Evolutionary conservation across 2,113 vertebrate genomes (phyloP).

Genomic region (Rynchops niger): DNA sequence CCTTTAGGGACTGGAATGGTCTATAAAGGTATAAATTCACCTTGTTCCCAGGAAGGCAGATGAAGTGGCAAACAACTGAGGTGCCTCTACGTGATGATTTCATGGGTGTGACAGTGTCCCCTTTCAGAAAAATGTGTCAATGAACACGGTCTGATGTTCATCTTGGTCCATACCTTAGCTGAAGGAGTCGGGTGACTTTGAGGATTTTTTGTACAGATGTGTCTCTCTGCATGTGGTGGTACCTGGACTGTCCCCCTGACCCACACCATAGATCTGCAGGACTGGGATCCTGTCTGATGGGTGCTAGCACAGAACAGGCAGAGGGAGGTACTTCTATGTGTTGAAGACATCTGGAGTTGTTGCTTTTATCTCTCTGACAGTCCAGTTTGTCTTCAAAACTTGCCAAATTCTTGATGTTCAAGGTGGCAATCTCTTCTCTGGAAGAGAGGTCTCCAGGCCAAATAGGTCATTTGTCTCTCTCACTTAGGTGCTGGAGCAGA

Average conservation of each 20-base stretch:
- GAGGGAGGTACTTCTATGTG: neutral
- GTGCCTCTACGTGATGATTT: neutral
- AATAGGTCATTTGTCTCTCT: neutral
- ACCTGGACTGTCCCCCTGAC: neutral
- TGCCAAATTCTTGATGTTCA: neutral
- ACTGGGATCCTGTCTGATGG: neutral
- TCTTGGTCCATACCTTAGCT: neutral
- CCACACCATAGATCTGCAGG: neutral
- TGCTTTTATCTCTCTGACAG: neutral
- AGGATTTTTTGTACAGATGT: neutral
- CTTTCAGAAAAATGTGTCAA: rapidly evolving
- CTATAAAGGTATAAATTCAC: neutral
- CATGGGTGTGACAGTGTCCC: neutral
- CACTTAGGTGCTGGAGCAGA: neutral
- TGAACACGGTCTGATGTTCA: neutral
- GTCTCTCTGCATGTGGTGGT: neutral
- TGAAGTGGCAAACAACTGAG: too few relatives aligned
- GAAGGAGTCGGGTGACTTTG: neutral
- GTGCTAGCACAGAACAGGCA: neutral
- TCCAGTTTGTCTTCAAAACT: neutral
- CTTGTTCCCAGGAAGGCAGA: neutral
- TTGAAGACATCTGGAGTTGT: neutral
- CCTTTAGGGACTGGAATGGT: neutral
- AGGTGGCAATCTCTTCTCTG: neutral
- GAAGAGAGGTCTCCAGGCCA: neutral